These are phyloP conservation scores for Archivesica marissinica DNA, from an alignment of 1,140 invertebrate species.

Conservation along the genomic window DNA sequence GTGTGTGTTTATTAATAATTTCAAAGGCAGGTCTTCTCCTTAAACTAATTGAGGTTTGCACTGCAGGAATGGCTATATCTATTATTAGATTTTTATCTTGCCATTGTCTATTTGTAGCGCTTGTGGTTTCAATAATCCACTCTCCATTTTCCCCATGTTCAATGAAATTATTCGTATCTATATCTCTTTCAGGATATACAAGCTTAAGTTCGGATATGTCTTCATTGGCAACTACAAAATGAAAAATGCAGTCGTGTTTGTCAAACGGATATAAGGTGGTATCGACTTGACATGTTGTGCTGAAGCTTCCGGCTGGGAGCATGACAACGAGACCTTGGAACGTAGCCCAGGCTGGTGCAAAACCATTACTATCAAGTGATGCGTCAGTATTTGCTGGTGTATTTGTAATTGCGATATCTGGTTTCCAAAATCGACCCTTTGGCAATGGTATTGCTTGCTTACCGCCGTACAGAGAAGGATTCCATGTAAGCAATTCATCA, in stretches of 20 bases:
- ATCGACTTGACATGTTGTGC: neutral
- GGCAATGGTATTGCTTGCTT: neutral
- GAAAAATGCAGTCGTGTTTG: neutral
- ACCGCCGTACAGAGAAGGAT: neutral
- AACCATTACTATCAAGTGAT: neutral
- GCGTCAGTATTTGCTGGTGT: neutral
- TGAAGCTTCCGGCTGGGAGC: neutral
- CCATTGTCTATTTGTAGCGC: neutral
- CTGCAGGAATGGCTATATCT: neutral
- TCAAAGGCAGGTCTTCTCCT: slow-evolving; percentile 11
- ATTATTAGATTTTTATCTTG: neutral
- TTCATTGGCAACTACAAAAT: neutral
- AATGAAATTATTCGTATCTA: neutral
- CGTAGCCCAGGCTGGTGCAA: neutral
- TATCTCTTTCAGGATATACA: neutral
- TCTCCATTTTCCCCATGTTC: slow-evolving; percentile 9
- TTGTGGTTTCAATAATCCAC: neutral
- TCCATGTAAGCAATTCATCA: slow-evolving; percentile 27
- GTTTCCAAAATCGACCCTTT: slow-evolving; percentile 6
- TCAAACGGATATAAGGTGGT: slow-evolving; percentile 16
- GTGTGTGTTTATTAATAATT: neutral
- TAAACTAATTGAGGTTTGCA: neutral
- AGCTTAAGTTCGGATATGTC: neutral
- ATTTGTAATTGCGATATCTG: neutral
- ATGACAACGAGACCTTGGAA: neutral